Evolutionary conservation across 1,140 invertebrate genomes (phyloP), one percentile per base, ranked within the genome.

Genomic region (Drosophila nasuta): DNA sequence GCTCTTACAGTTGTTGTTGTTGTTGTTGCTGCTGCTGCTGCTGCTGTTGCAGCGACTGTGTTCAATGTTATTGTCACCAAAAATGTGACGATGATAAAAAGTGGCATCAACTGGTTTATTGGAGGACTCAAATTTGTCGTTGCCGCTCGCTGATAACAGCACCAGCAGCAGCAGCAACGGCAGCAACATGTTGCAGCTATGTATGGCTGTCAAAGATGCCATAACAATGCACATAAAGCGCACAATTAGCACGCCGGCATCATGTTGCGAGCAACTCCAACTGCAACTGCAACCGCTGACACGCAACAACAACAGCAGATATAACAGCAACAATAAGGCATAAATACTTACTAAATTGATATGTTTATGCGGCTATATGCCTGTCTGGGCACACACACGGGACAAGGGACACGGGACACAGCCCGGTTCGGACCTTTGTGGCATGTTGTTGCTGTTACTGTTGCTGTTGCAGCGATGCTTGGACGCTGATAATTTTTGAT

Each of bases 21-120:
- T 46, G 68, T 17, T 67, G 52, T 5, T 49, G 67, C n/a, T 49
- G 62, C 33, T 45, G 65, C 30, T 71, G 63, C 41, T 77, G 63
- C 38, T 68, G 59, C 28, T 38, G 35, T 38, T 38, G 35, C 35
- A 38, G 35, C 35, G 8, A 38, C 67, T 71, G 81, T 79, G 77
- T 86, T 89, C 86, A 89, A 89, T 88, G 85, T 88, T 89, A 88
- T 89, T 88, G 85, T 88, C 85, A 89, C 86, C 85, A 68, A 89
- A 88, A 81, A 74, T 67, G 72, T 81, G 70, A 77, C 60, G 66
- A 66, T 81, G 69, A 86, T 78, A 82, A 82, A 85, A 83, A 83
- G 46, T 65, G 68, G 68, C 76, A 72, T 57, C 74, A 86, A 88
- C 83, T 89, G 83, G 83, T 88, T 88, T 88, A 83, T 88, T 77